phyloP scores from a whole-genome alignment of 2,797 vertebrate species.

The Lophius americanus region DNA sequence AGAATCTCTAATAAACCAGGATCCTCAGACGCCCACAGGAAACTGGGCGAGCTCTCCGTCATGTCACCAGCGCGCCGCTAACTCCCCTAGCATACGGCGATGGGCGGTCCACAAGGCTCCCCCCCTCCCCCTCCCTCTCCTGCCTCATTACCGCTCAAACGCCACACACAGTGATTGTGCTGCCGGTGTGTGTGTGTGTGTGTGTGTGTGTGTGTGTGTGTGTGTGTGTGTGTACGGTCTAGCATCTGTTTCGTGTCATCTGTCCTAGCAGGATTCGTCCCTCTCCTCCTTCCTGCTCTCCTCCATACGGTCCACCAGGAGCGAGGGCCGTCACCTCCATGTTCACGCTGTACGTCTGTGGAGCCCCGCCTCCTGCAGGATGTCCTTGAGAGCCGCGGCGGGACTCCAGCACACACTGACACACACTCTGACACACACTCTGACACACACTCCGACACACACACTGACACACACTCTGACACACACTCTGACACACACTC shows the following conservation, averaged over 20 bases:
- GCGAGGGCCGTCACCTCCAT: constrained; percentile 27
- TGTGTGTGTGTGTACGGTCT: constrained; percentile 29
- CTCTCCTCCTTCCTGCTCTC: constrained; percentile 22
- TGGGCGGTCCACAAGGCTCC: constrained; percentile 58
- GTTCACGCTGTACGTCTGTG: constrained; percentile 21
- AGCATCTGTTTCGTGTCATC: constrained; percentile 65
- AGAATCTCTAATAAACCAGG: constrained; percentile 7
- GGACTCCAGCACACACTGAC: constrained; percentile 3
- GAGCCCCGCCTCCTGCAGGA: constrained; percentile 29
- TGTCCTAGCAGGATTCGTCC: constrained; percentile 37
- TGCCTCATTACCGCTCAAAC: constrained; percentile 67
- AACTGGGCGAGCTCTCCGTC: constrained; percentile 32
- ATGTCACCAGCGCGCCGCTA: constrained; percentile 41
- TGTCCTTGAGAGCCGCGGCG: constrained; percentile 67
- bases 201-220: constrained; percentile 9
- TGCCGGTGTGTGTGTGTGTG: constrained; percentile 4
- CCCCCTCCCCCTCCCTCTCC: constrained; percentile 52
- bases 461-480: too few relatives aligned
- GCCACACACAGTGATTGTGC: constrained; percentile 15
- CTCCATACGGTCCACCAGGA: constrained; percentile 55
- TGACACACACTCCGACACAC: too few relatives aligned
- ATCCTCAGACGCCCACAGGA: constrained; percentile 30
- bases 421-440: too few relatives aligned
- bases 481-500: too few relatives aligned
- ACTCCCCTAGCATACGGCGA: constrained; percentile 65